These are phyloP conservation scores for Agapostemon virescens DNA, from an alignment of 2,888 invertebrate species.

Conservation along the genomic window DNA sequence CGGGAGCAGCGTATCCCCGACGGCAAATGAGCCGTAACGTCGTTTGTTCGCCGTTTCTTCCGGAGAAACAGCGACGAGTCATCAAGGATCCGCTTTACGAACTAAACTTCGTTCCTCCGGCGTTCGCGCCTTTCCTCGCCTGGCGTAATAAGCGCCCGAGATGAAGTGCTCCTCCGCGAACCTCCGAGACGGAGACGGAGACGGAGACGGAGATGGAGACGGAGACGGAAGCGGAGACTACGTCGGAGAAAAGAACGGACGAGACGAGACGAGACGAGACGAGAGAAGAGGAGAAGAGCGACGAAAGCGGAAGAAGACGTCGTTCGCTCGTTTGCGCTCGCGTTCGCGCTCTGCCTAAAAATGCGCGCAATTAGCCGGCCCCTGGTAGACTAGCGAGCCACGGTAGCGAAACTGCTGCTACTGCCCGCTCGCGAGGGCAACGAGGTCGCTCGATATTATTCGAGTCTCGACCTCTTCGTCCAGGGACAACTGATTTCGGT, in stretches of 20 bases:
- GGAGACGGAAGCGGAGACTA: neutral
- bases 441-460: constrained; percentile 39
- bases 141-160: constrained; percentile 36
- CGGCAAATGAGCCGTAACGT: constrained; percentile 57
- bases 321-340: neutral
- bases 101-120: constrained; percentile 45
- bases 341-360: neutral
- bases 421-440: constrained; percentile 4
- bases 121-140: constrained; percentile 33
- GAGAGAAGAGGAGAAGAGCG: too few species aligned
- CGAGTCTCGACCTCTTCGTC: constrained; percentile 50
- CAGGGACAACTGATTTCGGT: constrained; percentile 65
- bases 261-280: too few species aligned
- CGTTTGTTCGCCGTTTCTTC: constrained; percentile 59
- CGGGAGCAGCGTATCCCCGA: constrained; percentile 11
- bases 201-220: neutral
- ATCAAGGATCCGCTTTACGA: constrained; percentile 58
- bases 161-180: constrained; percentile 26
- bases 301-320: neutral
- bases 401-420: neutral
- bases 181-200: neutral
- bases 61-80: constrained; percentile 64
- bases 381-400: neutral
- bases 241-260: constrained; percentile 13
- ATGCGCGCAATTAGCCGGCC: constrained; percentile 8